phyloP scores from a whole-genome alignment of 1,140 invertebrate species.

The Cephus cinctus region DNA sequence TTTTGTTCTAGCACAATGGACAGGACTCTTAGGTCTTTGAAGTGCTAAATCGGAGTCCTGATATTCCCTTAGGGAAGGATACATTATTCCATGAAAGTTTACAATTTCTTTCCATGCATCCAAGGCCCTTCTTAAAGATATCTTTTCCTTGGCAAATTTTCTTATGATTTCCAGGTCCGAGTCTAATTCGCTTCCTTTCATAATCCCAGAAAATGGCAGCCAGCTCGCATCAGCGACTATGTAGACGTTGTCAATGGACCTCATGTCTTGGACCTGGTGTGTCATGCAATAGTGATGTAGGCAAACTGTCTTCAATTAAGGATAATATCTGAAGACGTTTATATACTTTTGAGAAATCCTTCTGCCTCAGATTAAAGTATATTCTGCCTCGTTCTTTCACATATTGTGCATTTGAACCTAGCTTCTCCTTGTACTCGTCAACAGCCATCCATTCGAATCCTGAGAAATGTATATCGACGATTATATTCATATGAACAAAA shows the following conservation, averaged over 20 bases:
- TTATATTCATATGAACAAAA: not conserved
- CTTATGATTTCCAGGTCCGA: conserved; percentile 43
- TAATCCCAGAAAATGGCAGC: conserved; percentile 45
- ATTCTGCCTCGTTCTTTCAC: conserved; percentile 53
- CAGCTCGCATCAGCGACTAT: conserved; percentile 33
- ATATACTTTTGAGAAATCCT: conserved; percentile 45
- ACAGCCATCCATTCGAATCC: conserved; percentile 59
- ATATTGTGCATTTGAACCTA: conserved; percentile 34
- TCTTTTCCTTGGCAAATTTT: conserved; percentile 36
- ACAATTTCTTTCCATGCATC: conserved; percentile 52
- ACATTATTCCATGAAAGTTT: conserved; percentile 42
- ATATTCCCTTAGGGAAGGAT: conserved; percentile 39
- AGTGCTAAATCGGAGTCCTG: conserved; percentile 1
- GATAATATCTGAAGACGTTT: conserved; percentile 10
- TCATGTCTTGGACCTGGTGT: conserved; percentile 50
- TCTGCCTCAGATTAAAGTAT: conserved; percentile 47
- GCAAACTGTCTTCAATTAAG: not conserved
- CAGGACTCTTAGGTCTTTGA: conserved; percentile 5
- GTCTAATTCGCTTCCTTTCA: conserved; percentile 25
- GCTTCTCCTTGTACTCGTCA: conserved; percentile 58
- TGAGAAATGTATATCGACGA: conserved; percentile 45
- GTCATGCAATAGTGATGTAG: not conserved
- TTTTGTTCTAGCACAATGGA: conserved; percentile 14
- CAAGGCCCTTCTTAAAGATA: conserved; percentile 53
- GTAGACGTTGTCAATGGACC: conserved; percentile 56